These are phyloP conservation scores for Drosophila elegans DNA, from an alignment of 1,140 invertebrate species.

Conservation along the genomic window DNA sequence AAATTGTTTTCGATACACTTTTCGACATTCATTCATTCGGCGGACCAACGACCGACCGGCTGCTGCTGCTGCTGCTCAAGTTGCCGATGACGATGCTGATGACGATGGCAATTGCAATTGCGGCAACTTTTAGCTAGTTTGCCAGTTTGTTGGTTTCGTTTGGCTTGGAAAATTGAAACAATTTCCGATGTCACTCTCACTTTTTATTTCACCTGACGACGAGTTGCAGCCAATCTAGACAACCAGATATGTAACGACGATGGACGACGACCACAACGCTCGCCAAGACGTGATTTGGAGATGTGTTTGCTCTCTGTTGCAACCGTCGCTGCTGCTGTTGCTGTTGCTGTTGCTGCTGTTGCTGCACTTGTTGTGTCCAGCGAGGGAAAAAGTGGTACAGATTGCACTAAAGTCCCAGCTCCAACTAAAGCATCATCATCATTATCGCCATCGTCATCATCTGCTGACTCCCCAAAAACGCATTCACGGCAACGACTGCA, in stretches of 20 bases:
- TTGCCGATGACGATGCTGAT: slow-evolving; percentile 21
- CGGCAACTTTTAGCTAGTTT: slow-evolving; percentile 64
- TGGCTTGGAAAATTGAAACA: slow-evolving; percentile 84
- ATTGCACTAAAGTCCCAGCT: slow-evolving; percentile 53
- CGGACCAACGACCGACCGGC: slow-evolving; percentile 61
- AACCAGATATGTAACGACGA: slow-evolving; percentile 79
- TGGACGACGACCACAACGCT: slow-evolving; percentile 32
- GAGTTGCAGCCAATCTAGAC: slow-evolving; percentile 69
- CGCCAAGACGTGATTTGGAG: slow-evolving; percentile 73
- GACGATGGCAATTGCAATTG: slow-evolving; percentile 72
- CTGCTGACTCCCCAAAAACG: slow-evolving; percentile 30
- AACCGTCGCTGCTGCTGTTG: slow-evolving; percentile 47
- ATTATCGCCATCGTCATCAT: slow-evolving; percentile 38
- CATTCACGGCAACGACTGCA: slow-evolving; percentile 39
- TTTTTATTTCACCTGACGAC: slow-evolving; percentile 77
- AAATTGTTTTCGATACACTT: slow-evolving; percentile 82
- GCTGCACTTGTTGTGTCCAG: slow-evolving; percentile 78
- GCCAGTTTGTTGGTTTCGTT: slow-evolving; percentile 73
- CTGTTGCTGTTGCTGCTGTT: slow-evolving; percentile 19
- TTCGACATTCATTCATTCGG: slow-evolving; percentile 84
- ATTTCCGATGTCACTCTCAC: slow-evolving; percentile 85
- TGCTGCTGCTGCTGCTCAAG: slow-evolving; percentile 11
- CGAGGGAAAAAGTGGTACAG: slow-evolving; percentile 74
- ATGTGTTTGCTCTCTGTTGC: slow-evolving; percentile 75
- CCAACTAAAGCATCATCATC: slow-evolving; percentile 33